Base-by-base conservation (phyloP, 2,113 vertebrate genomes). In the Phrynocephalus versicolor region DNA sequence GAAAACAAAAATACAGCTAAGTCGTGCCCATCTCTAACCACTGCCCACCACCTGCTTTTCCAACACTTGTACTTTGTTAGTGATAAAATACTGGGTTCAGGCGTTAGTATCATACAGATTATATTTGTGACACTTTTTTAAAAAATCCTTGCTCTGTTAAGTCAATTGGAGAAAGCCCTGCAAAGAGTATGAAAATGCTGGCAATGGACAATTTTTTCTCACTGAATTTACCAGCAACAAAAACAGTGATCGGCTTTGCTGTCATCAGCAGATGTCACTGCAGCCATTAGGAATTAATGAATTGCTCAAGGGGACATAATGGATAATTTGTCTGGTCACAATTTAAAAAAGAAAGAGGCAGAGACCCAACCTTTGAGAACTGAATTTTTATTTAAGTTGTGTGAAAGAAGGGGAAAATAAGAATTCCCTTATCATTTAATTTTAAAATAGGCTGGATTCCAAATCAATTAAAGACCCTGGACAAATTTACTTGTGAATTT, bases 261-360 rank as follows among this genome's bases (percentile, higher is more conserved):
- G 89, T 94, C 94, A 95, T 95, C 94, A 95, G 93, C 94, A 94
- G 95, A 95, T 96, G 95, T 95, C 94, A 94, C 90, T 94, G 91
- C 93, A 95, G 91, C 91, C 35, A 89, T 96, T 96, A 95, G 88
- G 92, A 94, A 91, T 91, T 95, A 96, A 95, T 94, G 90, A 92
- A 93, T 95, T 95, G 92, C 93, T 95, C 95, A 94, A 96, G 94
- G 88, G 89, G 82, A 81, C 73, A 89, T 92, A 95, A 95, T 92
- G 93, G 93, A 89, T 93, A 95, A 93, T 95, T 96, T 94, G 83
- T 94, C 92, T 93, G 91, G 89, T 94, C 94, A n/a, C n/a, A n/a
- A n/a, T n/a, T n/a, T n/a, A n/a, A n/a, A 93, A 94, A 96, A 51
- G 10, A 93, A 94, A 96, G 93, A 91, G 65, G 39, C 89, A 95